Conservation (phyloP, 2,113 vertebrate species). For the Python bivittatus region DNA sequence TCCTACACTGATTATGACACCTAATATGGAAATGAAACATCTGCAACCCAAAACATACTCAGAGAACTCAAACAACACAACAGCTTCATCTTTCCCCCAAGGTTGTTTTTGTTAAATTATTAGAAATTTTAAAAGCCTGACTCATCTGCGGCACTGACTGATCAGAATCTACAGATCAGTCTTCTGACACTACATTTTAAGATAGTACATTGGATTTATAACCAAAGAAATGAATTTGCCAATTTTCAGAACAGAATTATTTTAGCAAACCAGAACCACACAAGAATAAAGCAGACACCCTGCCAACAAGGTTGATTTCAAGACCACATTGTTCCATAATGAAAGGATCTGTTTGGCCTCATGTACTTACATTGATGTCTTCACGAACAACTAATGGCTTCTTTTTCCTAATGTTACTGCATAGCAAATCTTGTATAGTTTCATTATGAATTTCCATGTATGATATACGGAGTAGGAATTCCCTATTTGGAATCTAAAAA, state of each 20-base stretch:
- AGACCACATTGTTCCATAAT: not conserved
- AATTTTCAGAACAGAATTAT: not conserved
- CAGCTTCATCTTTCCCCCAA: too few relatives aligned
- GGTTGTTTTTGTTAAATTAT: too few relatives aligned
- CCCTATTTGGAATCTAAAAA: constrained; percentile 86
- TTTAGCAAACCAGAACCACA: not conserved
- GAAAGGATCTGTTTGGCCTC: not conserved
- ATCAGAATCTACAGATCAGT: too few relatives aligned
- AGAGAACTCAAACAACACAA: too few relatives aligned
- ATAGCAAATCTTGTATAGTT: constrained; percentile 90
- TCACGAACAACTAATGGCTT: constrained; percentile 92
- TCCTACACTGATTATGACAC: too few relatives aligned
- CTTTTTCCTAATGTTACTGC: constrained; percentile 83
- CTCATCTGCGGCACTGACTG: too few relatives aligned
- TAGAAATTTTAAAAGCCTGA: too few relatives aligned
- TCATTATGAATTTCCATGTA: constrained; percentile 99
- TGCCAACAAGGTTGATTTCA: too few relatives aligned
- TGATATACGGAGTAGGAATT: constrained; percentile 93
- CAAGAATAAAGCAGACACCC: not conserved
- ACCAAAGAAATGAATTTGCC: not conserved
- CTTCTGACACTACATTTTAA: too few relatives aligned
- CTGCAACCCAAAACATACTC: too few relatives aligned
- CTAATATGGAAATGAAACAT: too few relatives aligned
- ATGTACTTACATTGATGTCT: constrained; percentile 83
- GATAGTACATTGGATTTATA: not conserved